phyloP scores from a whole-genome alignment of 2,888 invertebrate genomes.

The Sarcophaga caerulescens region DNA sequence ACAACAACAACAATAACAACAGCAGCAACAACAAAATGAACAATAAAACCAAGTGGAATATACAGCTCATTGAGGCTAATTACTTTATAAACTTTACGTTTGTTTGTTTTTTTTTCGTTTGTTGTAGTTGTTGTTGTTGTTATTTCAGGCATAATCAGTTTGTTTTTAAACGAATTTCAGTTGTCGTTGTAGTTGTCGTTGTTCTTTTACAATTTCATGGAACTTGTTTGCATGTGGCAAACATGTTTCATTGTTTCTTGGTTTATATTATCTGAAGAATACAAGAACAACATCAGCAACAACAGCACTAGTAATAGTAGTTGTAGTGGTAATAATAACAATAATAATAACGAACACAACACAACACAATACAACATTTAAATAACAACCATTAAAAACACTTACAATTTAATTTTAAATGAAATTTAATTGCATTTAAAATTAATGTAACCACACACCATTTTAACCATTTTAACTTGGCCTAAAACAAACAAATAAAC shows the following conservation, averaged over 20 bases:
- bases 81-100: slow-evolving; percentile 63
- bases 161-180: not conserved
- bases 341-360: not conserved
- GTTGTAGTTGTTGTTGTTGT: slow-evolving; percentile 31
- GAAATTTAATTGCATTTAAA: slow-evolving; percentile 67
- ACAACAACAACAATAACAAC: slow-evolving; percentile 11
- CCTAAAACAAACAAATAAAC: not conserved
- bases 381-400: slow-evolving; percentile 68
- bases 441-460: slow-evolving; percentile 61
- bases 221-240: slow-evolving; percentile 68
- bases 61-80: slow-evolving; percentile 63
- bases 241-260: slow-evolving; percentile 63
- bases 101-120: slow-evolving; percentile 1
- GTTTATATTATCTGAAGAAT: slow-evolving; percentile 28
- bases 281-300: slow-evolving; percentile 14
- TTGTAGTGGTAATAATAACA: not conserved
- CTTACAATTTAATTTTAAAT: slow-evolving; percentile 68
- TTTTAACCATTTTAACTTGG: slow-evolving; percentile 58
- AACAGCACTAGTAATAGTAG: not conserved
- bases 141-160: not conserved
- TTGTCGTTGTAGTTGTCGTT: too few relatives aligned
- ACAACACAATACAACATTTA: slow-evolving; percentile 38
- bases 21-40: not conserved
- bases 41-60: slow-evolving; percentile 39
- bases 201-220: slow-evolving; percentile 34